A percentile compares a stretch with the other conserved stretches of the same genome.
phyloP scores from a whole-genome alignment of 2,888 invertebrate genomes.

The Metellina segmentata region DNA sequence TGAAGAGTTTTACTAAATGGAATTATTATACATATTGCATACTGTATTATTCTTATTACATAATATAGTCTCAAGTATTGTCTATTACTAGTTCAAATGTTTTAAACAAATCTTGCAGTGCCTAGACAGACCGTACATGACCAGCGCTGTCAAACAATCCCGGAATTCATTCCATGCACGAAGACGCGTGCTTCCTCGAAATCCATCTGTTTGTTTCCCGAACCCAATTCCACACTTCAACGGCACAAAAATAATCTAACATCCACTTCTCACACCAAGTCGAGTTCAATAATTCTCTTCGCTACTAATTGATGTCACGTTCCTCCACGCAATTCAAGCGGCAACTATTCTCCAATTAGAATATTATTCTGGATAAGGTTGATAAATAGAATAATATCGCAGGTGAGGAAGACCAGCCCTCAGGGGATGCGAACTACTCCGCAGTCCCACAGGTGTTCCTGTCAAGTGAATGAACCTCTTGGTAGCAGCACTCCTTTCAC shows the following conservation, averaged over 20 bases:
- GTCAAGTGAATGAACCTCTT: constrained; percentile 68
- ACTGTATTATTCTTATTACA: too few species aligned
- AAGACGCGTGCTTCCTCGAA: too few species aligned
- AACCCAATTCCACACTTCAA: background rate
- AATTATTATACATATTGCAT: constrained; percentile 12
- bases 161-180: too few species aligned
- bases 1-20: constrained; percentile 47
- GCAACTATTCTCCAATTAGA: constrained; percentile 20
- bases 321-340: constrained; percentile 14
- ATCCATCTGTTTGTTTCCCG: background rate
- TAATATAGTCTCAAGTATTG: too few species aligned
- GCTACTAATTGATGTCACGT: constrained; percentile 16
- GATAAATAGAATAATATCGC: constrained; percentile 64
- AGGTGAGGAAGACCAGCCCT: constrained; percentile 39
- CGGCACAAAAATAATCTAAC: background rate
- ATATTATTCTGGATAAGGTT: constrained; percentile 43
- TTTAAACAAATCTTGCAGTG: too few species aligned
- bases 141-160: too few species aligned
- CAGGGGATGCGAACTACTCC: constrained; percentile 57
- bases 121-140: too few species aligned
- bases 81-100: too few species aligned
- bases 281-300: constrained; percentile 12
- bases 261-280: background rate
- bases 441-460: constrained; percentile 70
- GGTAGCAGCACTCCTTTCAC: constrained; percentile 20